Evolutionary conservation across 2,888 invertebrate species (phyloP).

Genomic region (Selenia dentaria): DNA sequence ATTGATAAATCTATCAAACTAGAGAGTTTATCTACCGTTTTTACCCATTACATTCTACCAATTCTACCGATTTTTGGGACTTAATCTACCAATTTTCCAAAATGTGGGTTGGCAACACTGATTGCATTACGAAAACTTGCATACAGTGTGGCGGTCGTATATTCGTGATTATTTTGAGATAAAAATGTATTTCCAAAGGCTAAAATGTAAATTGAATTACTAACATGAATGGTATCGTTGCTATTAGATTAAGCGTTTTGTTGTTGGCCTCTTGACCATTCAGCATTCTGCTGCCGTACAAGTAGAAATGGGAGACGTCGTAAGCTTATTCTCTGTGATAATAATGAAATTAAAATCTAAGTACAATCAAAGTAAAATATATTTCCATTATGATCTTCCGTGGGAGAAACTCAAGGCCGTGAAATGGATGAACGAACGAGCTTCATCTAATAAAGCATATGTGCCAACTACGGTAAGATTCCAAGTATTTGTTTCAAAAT

Average conservation of each 20-base stretch:
- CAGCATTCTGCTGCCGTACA: conserved; percentile 50
- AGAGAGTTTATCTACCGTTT: no score
- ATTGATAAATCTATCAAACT: no score
- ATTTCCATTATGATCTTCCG: conserved; percentile 73
- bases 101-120: no score
- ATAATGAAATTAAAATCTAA: conserved; percentile 82
- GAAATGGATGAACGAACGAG: conserved; percentile 92
- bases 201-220: conserved; percentile 66
- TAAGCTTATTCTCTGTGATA: conserved; percentile 81
- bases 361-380: conserved; percentile 76
- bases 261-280: conserved; percentile 71
- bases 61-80: no score
- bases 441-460: conserved; percentile 91
- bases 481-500: no score
- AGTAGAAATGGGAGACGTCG: conserved; percentile 75
- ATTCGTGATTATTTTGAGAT: conserved; percentile 9
- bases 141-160: no score
- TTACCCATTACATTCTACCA: no score
- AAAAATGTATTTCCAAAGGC: conserved; percentile 42
- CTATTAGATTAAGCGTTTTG: conserved; percentile 52
- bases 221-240: conserved; percentile 61
- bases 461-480: conserved; percentile 88
- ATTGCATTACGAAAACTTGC: no score
- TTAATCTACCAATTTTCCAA: no score
- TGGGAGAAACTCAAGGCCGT: conserved; percentile 78